Conservation (phyloP, 2,113 vertebrate species). For the Epinephelus lanceolatus region DNA sequence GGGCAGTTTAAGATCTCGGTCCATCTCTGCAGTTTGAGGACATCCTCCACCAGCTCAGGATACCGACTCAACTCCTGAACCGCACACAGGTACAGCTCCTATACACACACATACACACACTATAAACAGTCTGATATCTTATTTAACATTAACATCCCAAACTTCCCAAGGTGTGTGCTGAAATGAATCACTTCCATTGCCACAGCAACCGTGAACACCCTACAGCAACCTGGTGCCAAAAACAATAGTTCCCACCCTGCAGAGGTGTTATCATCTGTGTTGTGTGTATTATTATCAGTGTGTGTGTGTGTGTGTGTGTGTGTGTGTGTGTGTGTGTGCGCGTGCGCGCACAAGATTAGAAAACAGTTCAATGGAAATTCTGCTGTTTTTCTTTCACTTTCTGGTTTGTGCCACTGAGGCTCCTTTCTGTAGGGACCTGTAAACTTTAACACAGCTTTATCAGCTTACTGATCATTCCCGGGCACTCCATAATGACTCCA, state of each 20-base stretch:
- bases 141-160: not conserved
- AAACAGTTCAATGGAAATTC: not conserved
- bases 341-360: not conserved
- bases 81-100: conserved; percentile 93
- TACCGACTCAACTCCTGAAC: conserved; percentile 90
- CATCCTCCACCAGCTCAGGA: conserved; percentile 92
- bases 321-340: not conserved
- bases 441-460: too few relatives aligned
- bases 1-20: conserved; percentile 84
- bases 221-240: too few relatives aligned
- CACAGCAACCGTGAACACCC: too few relatives aligned
- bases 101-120: conserved; percentile 36
- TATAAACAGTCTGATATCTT: not conserved
- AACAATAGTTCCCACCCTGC: too few relatives aligned
- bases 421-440: too few relatives aligned
- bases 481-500: too few relatives aligned
- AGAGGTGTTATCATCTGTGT: too few relatives aligned
- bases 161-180: too few relatives aligned
- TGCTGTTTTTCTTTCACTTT: not conserved
- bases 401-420: not conserved
- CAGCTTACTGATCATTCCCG: too few relatives aligned
- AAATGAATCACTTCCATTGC: too few relatives aligned
- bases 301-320: too few relatives aligned
- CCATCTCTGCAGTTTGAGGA: conserved; percentile 92
- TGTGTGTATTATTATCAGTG: too few relatives aligned